Evolutionary conservation across 2,888 invertebrate species (phyloP).

Genomic region (Galeruca laticollis): DNA sequence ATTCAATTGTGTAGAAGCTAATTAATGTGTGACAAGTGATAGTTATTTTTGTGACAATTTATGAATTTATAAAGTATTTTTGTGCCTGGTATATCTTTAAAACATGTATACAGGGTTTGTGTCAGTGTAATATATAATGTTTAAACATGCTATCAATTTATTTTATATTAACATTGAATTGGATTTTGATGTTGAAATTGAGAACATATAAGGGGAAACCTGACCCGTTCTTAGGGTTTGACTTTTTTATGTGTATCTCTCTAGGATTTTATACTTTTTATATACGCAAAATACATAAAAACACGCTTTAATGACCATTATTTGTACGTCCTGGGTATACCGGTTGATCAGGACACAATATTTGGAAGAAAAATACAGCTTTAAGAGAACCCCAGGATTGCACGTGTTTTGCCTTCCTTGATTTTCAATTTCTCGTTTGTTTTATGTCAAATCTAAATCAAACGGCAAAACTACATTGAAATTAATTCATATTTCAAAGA

Average conservation of each 20-base stretch:
- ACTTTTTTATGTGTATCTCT: constrained; percentile 43
- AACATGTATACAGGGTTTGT: constrained; percentile 42
- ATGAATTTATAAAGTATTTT: neutral
- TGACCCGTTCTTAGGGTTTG: constrained; percentile 21
- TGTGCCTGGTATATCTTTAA: neutral
- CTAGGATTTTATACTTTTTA: constrained; percentile 51
- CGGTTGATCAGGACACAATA: constrained; percentile 20
- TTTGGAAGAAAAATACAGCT: constrained; percentile 32
- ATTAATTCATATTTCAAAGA: no score
- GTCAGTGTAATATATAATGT: constrained; percentile 37
- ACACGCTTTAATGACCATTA: constrained; percentile 40
- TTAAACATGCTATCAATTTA: constrained; percentile 27
- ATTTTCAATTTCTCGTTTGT: constrained; percentile 42
- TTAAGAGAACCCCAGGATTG: constrained; percentile 50
- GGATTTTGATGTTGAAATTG: constrained; percentile 44
- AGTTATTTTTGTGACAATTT: neutral
- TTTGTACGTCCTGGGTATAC: constrained; percentile 23
- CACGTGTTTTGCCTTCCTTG: constrained; percentile 41
- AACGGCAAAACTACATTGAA: neutral
- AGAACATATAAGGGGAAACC: constrained; percentile 27
- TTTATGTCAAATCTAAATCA: constrained; percentile 27
- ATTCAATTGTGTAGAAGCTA: no score
- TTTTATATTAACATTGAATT: constrained; percentile 33
- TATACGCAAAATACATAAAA: constrained; percentile 43
- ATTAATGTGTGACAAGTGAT: no score